A percentile compares a stretch with the other conserved stretches of the same genome.
Conservation (phyloP, 92 coral and sea anemone species). For the Nematostella vectensis region DNA sequence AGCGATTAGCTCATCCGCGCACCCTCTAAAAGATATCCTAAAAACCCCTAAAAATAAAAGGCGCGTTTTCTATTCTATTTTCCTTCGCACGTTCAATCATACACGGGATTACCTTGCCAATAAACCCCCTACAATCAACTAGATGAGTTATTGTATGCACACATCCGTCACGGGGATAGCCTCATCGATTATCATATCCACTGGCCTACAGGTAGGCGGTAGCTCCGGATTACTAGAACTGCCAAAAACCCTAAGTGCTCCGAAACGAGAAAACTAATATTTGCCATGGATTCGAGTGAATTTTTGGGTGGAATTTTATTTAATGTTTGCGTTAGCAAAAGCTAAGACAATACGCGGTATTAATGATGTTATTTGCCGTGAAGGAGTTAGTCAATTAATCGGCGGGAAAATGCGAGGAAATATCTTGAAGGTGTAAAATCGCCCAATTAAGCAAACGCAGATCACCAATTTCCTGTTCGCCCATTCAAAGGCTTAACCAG, state of each 20-base stretch:
- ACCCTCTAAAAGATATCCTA: no score
- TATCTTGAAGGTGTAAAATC: slow-evolving; percentile 45
- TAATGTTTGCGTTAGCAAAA: slow-evolving; percentile 71
- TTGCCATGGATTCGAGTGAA: no score
- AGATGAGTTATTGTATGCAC: neutral
- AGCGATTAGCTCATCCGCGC: no score
- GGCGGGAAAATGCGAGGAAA: slow-evolving; percentile 35
- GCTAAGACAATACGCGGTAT: slow-evolving; percentile 56
- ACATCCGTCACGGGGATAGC: neutral
- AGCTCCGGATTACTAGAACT: no score
- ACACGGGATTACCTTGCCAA: no score
- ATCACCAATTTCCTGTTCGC: slow-evolving; percentile 37
- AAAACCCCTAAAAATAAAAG: no score
- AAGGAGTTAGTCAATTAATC: slow-evolving; percentile 64
- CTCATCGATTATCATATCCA: neutral
- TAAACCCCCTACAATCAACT: neutral
- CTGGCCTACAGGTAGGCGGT: no score
- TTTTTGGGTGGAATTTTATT: slow-evolving; percentile 46
- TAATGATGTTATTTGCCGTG: slow-evolving; percentile 75
- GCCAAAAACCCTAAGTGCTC: no score
- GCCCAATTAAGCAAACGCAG: slow-evolving; percentile 53
- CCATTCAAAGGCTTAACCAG: neutral
- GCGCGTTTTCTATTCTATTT: no score
- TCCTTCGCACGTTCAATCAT: no score
- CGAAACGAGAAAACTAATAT: no score